A percentile compares a stretch with the other conserved stretches of the same genome.
phyloP scores from a whole-genome alignment of 2,113 vertebrate genomes.

The Acanthisitta chloris region DNA sequence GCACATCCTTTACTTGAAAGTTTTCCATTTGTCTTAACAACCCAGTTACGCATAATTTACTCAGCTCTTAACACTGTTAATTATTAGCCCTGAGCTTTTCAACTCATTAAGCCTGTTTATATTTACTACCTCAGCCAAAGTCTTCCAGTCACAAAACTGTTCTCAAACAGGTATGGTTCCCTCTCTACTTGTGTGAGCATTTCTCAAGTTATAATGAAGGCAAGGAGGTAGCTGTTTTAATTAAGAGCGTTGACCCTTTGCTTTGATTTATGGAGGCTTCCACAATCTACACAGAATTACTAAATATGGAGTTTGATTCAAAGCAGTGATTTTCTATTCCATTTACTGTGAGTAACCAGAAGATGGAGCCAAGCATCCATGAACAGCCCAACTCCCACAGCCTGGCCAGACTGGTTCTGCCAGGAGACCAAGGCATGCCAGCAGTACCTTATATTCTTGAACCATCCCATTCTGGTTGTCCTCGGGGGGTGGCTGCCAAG shows the following conservation, averaged over 20 bases:
- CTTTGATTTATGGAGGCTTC: slow-evolving; percentile 34
- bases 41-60: neutral
- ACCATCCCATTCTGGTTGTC: slow-evolving; percentile 94
- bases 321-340: neutral
- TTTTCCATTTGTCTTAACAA: slow-evolving; percentile 13
- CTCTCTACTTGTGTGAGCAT: neutral
- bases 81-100: slow-evolving; percentile 26
- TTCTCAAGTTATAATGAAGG: neutral
- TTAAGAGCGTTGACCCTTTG: neutral
- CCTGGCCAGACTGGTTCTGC: neutral
- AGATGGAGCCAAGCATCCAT: slow-evolving; percentile 86
- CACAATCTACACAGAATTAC: neutral
- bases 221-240: neutral
- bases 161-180: neutral
- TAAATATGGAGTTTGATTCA: neutral
- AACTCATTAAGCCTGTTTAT: slow-evolving; percentile 26
- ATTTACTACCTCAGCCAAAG: neutral
- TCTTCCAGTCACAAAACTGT: neutral
- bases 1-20: neutral
- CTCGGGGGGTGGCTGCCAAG: slow-evolving; percentile 95
- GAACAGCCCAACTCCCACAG: neutral
- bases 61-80: neutral
- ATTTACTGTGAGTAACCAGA: slow-evolving; percentile 61
- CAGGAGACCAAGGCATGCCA: neutral
- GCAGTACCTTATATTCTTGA: slow-evolving; percentile 94